Base-by-base conservation (phyloP, 2,888 invertebrate genomes). In the Euzophera pinguis region DNA sequence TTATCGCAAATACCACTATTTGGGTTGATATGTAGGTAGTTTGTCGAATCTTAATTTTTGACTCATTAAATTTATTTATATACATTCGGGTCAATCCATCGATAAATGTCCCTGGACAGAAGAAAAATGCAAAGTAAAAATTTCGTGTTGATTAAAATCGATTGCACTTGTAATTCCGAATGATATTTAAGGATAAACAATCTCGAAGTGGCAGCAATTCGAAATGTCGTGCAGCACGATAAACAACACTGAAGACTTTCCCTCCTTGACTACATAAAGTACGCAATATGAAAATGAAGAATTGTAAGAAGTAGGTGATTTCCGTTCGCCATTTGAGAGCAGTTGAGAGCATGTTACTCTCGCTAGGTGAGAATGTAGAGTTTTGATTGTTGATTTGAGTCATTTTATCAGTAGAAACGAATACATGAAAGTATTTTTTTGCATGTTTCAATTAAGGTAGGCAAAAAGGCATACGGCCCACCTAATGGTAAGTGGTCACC, bases 61-160 rank as follows among this genome's bases (percentile, higher is more conserved):
- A 71, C 75, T 83, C 80, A 83, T 85, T 84, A 83, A 78, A 69
- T 82, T 81, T 81, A 83, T 83, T 84, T 85, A 84, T 77, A 77
- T 73, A 68, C 71, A 65, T 73, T 71, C 75, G 58, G 75, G 72
- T 75, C 77, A 81, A 76, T 81, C 73, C 75, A 82, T 78, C 78
- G 81, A 79, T 78, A 74, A 84, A 76, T 71, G 76, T 77, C 73
- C 73, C 69, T 66, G 64, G 67, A 66, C 69, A 65, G 60, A 67
- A 65, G 70, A 74, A 84, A 83, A 81, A 80, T 71, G 72, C 64
- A 67, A 73, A 68, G 71, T 69, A 65, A 74, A 73, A 80, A 82
- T 78, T 81, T 79, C 73, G 68, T 71, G 73, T 79, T 78, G 79
- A 81, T 81, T 81, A 50, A 50, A 74, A 82, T 75, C 72, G 65